Base-by-base conservation (phyloP, 2,113 vertebrate species). In the Cryptotis parvus region DNA sequence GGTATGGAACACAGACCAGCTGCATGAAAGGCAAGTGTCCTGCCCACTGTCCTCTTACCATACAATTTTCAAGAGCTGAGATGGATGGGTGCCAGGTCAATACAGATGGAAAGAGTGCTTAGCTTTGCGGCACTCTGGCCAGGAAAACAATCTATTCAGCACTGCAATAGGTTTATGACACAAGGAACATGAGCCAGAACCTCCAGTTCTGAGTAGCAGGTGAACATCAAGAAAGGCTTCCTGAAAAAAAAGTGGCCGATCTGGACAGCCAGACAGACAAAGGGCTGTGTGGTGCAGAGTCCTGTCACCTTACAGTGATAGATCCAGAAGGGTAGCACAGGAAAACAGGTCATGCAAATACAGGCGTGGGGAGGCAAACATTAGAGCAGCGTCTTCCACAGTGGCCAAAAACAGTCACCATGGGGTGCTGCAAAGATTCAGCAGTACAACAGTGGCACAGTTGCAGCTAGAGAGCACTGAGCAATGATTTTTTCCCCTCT, bases 11-110 rank as follows among this genome's bases (percentile, higher is more conserved):
- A 18, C 16, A 18, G 52, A 22, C 20, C 52, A 55, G 52, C 52
- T 10, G 52, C 52, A 20, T 55, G 52, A 18, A 55, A 55, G 52
- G 52, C 11, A 55, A 22, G 20, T 18, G 20, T 18, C 52, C 20
- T 55, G 20, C 52, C 52, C 20, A 18, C 20, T 20, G 52, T 6
- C 5, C 18, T 18, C 52, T 6, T 15, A 18, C 52, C 52, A 55
- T 58, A 58, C 55, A 39, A 65, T 78, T 88, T 84, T 91, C 75
- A 83, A 92, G 78, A 33, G 69, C 11, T 37, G 22, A 87, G 16
- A 58, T 58, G 6, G 12, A 65, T 81, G 31, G 73, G 76, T 20
- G 22, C 16, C 29, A 37, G 35, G 22, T 39, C 26, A 63, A 45
- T 92, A 3, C 4, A 65, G 63, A 31, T 65, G 63, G 11, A 31